A percentile compares a stretch with the other conserved stretches of the same genome.
Evolutionary conservation across 2,797 vertebrate genomes (phyloP).

Genomic region (Sebastes diaconus): DNA sequence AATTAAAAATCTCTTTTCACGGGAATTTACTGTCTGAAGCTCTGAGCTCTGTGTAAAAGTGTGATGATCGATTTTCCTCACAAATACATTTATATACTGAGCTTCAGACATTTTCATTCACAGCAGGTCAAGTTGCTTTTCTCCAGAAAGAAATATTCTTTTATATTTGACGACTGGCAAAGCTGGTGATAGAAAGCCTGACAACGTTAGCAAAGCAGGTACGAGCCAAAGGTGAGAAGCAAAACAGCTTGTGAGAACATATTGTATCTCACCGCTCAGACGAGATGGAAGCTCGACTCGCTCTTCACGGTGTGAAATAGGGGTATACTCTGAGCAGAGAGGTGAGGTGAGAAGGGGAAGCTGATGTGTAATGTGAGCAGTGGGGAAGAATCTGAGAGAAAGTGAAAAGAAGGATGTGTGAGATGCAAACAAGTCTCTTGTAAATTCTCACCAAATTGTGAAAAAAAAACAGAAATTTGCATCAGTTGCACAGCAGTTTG

Average conservation of each 20-base stretch:
- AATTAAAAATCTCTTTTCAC: not conserved
- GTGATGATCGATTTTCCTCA: not conserved
- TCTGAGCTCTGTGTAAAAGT: not conserved
- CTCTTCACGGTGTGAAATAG: conserved; percentile 17
- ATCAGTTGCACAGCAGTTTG: rapidly evolving
- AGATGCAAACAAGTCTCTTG: not conserved
- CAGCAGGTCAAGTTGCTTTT: not conserved
- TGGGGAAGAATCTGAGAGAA: not conserved
- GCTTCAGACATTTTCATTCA: not conserved
- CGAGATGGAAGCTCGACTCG: not conserved
- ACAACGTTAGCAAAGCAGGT: not conserved
- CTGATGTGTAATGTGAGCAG: not conserved
- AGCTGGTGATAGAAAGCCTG: conserved; percentile 6
- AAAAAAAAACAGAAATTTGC: no score
- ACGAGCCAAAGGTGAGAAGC: conserved; percentile 14
- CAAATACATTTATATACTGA: not conserved
- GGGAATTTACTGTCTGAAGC: rapidly evolving
- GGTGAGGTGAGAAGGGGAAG: not conserved
- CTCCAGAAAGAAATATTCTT: not conserved
- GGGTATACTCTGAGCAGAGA: not conserved
- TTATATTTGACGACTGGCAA: not conserved
- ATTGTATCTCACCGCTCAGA: not conserved
- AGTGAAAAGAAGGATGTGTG: not conserved
- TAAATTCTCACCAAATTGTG: rapidly evolving
- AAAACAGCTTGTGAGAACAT: conserved; percentile 5